Percentiles rank a stretch among this genome's conserved stretches.
phyloP scores from a whole-genome alignment of 2,113 vertebrate genomes.

The Cynopterus brachyotis region DNA sequence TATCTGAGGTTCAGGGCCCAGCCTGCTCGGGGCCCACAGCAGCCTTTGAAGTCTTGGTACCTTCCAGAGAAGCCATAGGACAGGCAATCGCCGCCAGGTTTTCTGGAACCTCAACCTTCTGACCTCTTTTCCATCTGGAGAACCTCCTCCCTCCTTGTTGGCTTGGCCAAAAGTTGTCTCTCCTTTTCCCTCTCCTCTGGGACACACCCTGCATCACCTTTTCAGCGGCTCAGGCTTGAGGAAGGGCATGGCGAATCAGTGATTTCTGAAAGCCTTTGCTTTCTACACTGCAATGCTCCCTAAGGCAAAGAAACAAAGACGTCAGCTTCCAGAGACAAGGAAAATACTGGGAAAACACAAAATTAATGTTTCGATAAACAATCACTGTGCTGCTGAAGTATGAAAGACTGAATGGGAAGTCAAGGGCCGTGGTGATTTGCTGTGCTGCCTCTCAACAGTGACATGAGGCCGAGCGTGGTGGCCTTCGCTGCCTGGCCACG shows the following conservation, averaged over 20 bases:
- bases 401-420: neutral
- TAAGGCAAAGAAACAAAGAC: neutral
- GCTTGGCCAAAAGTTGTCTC: neutral
- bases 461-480: too few relatives aligned
- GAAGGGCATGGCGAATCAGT: neutral
- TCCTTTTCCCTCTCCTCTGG: neutral
- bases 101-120: neutral
- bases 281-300: neutral
- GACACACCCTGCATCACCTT: neutral
- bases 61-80: neutral
- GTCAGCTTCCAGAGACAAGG: neutral
- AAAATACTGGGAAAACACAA: neutral
- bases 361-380: neutral
- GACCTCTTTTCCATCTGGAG: neutral
- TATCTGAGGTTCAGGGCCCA: neutral
- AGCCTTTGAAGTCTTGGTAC: neutral
- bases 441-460: neutral
- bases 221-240: neutral
- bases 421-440: neutral
- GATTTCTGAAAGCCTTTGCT: neutral
- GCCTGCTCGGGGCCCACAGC: fast-evolving
- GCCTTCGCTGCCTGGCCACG: fast-evolving
- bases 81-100: neutral
- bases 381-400: neutral
- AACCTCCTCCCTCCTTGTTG: neutral